A percentile compares a stretch with the other conserved stretches of the same genome.
Evolutionary conservation across 2,888 invertebrate genomes (phyloP).

Genomic region (Limnephilus auricula): DNA sequence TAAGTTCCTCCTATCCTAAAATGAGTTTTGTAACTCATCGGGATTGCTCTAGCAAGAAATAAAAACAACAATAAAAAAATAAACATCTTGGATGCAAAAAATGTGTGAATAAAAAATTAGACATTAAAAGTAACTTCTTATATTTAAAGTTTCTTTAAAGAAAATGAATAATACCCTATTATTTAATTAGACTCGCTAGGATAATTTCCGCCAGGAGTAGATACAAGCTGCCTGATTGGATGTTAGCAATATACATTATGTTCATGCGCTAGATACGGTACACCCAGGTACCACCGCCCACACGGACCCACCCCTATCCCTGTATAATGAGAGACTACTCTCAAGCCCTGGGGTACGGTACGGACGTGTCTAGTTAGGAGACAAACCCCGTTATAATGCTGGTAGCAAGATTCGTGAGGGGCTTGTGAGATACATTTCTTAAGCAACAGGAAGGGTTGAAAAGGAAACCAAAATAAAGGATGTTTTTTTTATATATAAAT

Average conservation of each 20-base stretch:
- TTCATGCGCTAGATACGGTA: not conserved
- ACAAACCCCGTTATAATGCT: not conserved
- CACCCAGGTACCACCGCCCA: not conserved
- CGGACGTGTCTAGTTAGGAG: not conserved
- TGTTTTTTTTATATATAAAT: too few species aligned
- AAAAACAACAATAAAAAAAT: too few species aligned
- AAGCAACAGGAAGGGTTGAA: not conserved
- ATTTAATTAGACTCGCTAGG: too few species aligned
- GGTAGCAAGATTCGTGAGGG: not conserved
- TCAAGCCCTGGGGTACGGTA: not conserved
- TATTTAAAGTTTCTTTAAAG: too few species aligned
- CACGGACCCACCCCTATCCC: not conserved
- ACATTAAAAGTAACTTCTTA: too few species aligned
- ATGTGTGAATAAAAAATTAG: too few species aligned
- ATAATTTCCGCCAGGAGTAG: too few species aligned
- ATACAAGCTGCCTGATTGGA: not conserved
- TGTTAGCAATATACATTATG: not conserved
- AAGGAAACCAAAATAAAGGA: not conserved
- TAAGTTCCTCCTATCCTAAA: too few species aligned
- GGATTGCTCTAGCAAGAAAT: too few species aligned
- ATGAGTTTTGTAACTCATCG: too few species aligned
- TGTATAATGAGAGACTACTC: not conserved
- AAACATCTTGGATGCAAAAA: too few species aligned
- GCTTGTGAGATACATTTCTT: not conserved
- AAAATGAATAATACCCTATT: too few species aligned